Percentiles rank a stretch among this genome's conserved stretches.
phyloP scores from a whole-genome alignment of 2,797 vertebrate species.

The Xenops minutus region DNA sequence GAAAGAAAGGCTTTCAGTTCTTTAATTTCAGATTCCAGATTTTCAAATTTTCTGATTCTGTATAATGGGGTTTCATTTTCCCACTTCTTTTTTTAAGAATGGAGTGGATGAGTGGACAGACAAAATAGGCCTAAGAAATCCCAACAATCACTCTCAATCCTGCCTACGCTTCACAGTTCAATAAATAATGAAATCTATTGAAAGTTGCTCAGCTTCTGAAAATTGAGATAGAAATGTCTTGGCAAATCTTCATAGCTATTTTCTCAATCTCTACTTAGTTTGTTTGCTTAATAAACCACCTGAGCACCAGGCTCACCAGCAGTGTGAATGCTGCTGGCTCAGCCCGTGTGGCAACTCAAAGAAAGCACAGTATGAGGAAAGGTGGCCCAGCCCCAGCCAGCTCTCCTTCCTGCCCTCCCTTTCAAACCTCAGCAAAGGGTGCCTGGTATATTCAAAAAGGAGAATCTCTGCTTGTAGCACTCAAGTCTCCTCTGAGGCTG shows the following conservation, averaged over 20 bases:
- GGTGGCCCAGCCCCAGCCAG: background rate
- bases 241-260: background rate
- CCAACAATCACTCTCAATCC: background rate
- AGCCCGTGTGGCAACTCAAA: accelerated
- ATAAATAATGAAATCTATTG: background rate
- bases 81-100: background rate
- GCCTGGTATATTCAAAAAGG: background rate
- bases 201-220: background rate
- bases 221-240: background rate
- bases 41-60: background rate
- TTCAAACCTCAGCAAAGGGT: background rate
- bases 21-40: background rate
- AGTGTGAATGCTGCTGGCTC: background rate
- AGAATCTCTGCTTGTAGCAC: background rate
- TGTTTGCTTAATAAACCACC: background rate
- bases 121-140: background rate
- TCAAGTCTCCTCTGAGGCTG: background rate
- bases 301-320: background rate
- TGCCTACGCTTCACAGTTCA: background rate
- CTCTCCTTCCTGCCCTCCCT: background rate
- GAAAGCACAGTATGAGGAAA: accelerated
- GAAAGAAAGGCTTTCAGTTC: background rate
- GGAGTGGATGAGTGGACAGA: background rate
- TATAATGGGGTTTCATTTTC: background rate
- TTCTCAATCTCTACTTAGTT: background rate